Evolutionary conservation across 1,140 invertebrate genomes (phyloP).

Genomic region (Drosophila insularis): DNA sequence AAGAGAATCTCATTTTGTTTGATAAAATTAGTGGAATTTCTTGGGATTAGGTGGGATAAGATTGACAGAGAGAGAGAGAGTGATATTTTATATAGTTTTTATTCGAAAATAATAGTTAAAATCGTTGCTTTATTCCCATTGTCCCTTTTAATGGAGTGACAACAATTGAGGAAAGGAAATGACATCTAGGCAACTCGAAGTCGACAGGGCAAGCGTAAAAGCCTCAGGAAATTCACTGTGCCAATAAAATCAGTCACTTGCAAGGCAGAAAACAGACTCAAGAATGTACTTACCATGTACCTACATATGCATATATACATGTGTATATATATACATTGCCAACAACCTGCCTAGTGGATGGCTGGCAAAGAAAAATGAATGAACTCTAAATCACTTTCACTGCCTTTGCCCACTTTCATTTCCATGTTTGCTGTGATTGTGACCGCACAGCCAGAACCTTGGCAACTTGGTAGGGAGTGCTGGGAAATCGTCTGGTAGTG

Average conservation of each 20-base stretch:
- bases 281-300: neutral
- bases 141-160: neutral
- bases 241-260: conserved; percentile 41
- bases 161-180: conserved; percentile 19
- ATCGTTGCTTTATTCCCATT: neutral
- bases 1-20: conserved; percentile 70
- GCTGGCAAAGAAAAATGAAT: conserved; percentile 14
- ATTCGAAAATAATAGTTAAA: neutral
- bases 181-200: neutral
- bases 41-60: conserved; percentile 8
- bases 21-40: conserved; percentile 72
- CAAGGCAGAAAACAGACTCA: conserved; percentile 20
- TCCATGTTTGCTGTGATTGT: conserved; percentile 51
- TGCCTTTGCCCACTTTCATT: neutral
- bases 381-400: conserved; percentile 11
- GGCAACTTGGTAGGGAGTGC: neutral
- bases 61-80: neutral
- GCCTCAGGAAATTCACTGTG: conserved; percentile 35
- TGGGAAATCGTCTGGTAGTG: neutral
- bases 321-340: no score
- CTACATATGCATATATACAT: conserved; percentile 19
- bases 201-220: conserved; percentile 7
- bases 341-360: neutral
- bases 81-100: neutral
- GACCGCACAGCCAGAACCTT: conserved; percentile 20